phyloP scores from a whole-genome alignment of 2,113 vertebrate genomes.

The Megaceryle torquata region DNA sequence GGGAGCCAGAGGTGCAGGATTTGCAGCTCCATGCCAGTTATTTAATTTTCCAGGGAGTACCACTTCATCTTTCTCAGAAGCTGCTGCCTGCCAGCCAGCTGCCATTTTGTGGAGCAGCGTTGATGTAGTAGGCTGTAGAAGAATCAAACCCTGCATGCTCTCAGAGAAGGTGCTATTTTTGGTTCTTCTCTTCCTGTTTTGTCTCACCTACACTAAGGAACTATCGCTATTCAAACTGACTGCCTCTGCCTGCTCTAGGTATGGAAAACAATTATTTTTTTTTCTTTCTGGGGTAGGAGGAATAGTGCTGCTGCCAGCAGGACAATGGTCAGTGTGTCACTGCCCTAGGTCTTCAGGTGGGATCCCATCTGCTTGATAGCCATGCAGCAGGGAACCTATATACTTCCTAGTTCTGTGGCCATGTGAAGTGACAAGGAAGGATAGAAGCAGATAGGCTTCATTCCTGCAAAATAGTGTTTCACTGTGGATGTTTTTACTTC shows the following conservation, averaged over 20 bases:
- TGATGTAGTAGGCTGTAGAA: neutral
- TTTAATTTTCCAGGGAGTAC: constrained; percentile 31
- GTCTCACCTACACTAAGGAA: neutral
- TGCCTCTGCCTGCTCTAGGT: neutral
- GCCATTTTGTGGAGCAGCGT: neutral
- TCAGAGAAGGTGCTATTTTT: constrained; percentile 15
- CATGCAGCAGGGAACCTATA: neutral
- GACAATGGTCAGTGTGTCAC: neutral
- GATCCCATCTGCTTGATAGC: rapidly evolving
- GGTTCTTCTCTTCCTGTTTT: constrained; percentile 3
- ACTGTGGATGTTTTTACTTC: neutral
- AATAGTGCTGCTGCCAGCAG: neutral
- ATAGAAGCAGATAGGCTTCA: neutral
- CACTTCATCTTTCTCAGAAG: constrained; percentile 3
- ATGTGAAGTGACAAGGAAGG: neutral
- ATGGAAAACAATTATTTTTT: neutral
- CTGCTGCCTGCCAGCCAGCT: constrained; percentile 17
- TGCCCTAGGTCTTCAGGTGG: neutral
- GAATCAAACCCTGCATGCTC: neutral
- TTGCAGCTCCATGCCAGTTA: neutral
- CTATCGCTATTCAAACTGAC: neutral
- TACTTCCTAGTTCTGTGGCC: neutral
- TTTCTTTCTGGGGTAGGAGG: neutral
- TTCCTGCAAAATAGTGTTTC: neutral
- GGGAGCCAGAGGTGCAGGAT: neutral